These are phyloP conservation scores for Cygnus olor DNA, from an alignment of 2,797 vertebrate genomes.

Conservation along the genomic window DNA sequence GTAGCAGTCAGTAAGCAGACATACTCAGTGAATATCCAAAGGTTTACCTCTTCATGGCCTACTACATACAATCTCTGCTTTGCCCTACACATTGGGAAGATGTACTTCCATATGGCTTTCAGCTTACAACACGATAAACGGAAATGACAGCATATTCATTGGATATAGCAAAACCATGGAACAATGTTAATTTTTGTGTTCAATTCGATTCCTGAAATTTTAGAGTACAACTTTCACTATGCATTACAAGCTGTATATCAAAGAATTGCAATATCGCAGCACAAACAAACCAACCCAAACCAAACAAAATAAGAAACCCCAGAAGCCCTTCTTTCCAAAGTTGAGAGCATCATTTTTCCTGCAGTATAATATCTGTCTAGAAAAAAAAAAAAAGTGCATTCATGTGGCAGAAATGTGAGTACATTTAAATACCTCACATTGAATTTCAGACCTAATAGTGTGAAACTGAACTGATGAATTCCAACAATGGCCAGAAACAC, in stretches of 20 bases:
- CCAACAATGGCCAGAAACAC: background rate
- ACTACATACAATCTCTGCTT: background rate
- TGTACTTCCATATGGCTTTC: background rate
- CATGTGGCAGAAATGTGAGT: background rate
- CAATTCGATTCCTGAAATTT: background rate
- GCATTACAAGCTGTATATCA: background rate
- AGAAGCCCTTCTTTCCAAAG: background rate
- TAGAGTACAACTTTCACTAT: background rate
- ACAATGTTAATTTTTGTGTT: background rate
- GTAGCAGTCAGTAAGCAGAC: background rate
- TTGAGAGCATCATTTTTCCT: background rate
- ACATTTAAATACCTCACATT: background rate
- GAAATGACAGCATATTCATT: background rate
- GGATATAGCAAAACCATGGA: background rate
- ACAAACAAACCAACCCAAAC: background rate
- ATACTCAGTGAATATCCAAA: background rate
- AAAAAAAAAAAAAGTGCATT: background rate
- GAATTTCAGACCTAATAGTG: background rate
- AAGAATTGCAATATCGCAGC: background rate
- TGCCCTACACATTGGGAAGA: background rate
- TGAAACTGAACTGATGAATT: background rate
- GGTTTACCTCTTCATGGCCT: background rate
- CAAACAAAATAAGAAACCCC: background rate
- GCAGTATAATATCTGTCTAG: background rate
- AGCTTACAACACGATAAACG: fast-evolving